A percentile compares a stretch with the other conserved stretches of the same genome.
These are phyloP conservation scores for Anadara kagoshimensis DNA, from an alignment of 1,140 invertebrate species.

Conservation along the genomic window DNA sequence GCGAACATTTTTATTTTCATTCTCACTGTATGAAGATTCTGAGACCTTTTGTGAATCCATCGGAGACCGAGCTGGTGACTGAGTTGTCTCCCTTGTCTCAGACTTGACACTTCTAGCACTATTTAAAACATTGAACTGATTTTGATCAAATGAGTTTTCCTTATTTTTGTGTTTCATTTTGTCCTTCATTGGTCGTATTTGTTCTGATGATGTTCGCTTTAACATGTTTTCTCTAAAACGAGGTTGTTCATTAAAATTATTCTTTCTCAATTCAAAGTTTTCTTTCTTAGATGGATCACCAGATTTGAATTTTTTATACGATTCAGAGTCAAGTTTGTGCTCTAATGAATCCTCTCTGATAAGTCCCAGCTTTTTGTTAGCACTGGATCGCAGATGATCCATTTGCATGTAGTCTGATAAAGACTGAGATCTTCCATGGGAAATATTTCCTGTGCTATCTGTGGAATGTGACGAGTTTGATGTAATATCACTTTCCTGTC, in stretches of 20 bases:
- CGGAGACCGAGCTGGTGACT: slow-evolving; percentile 22
- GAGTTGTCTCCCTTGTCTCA: slow-evolving; percentile 11
- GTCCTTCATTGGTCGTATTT: slow-evolving; percentile 57
- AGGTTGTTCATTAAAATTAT: slow-evolving; percentile 22
- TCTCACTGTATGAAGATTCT: neutral
- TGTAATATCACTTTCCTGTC: slow-evolving; percentile 44
- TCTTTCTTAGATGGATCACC: slow-evolving; percentile 13
- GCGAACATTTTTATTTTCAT: neutral
- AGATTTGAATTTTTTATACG: slow-evolving; percentile 35
- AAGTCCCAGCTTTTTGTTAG: slow-evolving; percentile 44
- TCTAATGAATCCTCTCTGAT: slow-evolving; percentile 59
- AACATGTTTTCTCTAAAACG: slow-evolving; percentile 31
- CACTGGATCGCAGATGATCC: slow-evolving; percentile 33
- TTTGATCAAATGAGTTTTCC: too few species aligned
- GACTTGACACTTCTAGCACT: neutral
- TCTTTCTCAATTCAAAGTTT: slow-evolving; percentile 11
- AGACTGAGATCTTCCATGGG: slow-evolving; percentile 45
- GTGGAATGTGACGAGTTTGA: slow-evolving; percentile 22
- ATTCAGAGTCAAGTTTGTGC: slow-evolving; percentile 39
- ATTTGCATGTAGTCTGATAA: slow-evolving; percentile 52
- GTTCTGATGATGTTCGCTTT: slow-evolving; percentile 63
- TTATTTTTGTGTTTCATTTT: slow-evolving; percentile 65
- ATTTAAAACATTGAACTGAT: too few species aligned
- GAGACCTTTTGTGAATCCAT: slow-evolving; percentile 10
- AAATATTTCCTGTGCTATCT: slow-evolving; percentile 6